phyloP scores from a whole-genome alignment of 2,113 vertebrate species.

The Cyprinus carpio region DNA sequence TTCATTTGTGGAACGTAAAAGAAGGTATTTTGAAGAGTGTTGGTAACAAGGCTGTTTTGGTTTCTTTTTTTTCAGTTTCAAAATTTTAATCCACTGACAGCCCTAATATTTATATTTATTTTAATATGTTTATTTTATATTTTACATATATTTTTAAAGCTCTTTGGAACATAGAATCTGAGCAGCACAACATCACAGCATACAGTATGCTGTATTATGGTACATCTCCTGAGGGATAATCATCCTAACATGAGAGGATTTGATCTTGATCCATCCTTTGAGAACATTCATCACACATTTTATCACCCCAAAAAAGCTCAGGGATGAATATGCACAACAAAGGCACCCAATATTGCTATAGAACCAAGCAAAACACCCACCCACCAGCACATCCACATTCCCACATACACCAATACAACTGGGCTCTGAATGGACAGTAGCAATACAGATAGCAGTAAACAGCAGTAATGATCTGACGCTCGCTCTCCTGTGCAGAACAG shows the following conservation, averaged over 20 bases:
- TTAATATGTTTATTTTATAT: not conserved
- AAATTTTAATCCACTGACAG: too few relatives aligned
- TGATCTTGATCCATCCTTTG: conserved; percentile 2
- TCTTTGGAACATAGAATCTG: not conserved
- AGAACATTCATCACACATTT: conserved; percentile 8
- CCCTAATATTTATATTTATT: too few relatives aligned
- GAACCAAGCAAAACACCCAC: conserved; percentile 11
- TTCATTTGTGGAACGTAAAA: too few relatives aligned
- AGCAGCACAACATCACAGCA: not conserved
- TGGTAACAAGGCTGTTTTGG: too few relatives aligned
- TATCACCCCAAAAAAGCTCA: not conserved
- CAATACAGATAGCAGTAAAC: not conserved
- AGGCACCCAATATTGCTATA: not conserved
- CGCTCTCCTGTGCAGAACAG: conserved; percentile 12
- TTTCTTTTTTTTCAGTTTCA: too few relatives aligned
- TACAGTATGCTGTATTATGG: not conserved
- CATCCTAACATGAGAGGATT: not conserved
- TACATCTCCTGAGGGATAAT: conserved; percentile 10
- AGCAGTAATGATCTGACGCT: conserved; percentile 17
- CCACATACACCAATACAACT: conserved; percentile 15
- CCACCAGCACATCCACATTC: conserved; percentile 1
- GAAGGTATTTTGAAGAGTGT: too few relatives aligned
- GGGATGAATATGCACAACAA: not conserved
- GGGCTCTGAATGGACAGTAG: not conserved
- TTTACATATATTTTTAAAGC: not conserved